These are phyloP conservation scores for Drosophila pegasa DNA, from an alignment of 2,888 invertebrate species.

Conservation along the genomic window DNA sequence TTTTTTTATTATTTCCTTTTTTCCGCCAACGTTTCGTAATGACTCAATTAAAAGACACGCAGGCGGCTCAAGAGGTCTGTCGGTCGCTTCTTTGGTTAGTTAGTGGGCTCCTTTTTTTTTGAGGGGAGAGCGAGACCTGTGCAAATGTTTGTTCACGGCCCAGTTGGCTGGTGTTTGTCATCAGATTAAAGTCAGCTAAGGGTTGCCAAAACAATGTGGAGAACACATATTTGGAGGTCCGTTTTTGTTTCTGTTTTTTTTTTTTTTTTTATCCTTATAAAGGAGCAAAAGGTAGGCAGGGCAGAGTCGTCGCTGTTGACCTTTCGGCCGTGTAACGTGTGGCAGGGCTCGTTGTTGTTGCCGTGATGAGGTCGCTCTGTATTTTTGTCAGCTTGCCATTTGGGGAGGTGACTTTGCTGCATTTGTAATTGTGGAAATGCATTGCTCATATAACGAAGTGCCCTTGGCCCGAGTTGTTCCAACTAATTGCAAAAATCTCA, in stretches of 20 bases:
- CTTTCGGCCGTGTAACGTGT: conserved; percentile 41
- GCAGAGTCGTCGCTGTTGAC: conserved; percentile 47
- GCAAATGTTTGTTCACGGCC: conserved; percentile 68
- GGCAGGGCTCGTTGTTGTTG: conserved; percentile 16
- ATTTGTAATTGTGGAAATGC: conserved; percentile 57
- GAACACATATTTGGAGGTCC: conserved; percentile 10
- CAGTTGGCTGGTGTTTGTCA: conserved; percentile 67
- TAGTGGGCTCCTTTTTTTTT: conserved; percentile 1
- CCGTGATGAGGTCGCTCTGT: conserved; percentile 12
- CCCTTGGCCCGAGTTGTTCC: conserved; percentile 60
- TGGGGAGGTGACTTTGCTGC: conserved; percentile 23
- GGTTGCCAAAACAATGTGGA: conserved; percentile 38
- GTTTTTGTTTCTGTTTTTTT: no score
- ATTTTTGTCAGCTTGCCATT: conserved; percentile 41
- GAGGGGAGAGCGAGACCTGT: conserved; percentile 19
- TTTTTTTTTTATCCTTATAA: no score
- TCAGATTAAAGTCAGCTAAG: conserved; percentile 66
- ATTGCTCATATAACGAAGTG: conserved; percentile 50
- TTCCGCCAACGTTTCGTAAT: conserved; percentile 52
- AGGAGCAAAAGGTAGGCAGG: conserved; percentile 1
- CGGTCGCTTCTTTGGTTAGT: conserved; percentile 7
- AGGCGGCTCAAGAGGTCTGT: conserved; percentile 44
- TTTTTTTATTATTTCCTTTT: conserved; percentile 29
- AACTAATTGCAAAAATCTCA: conserved; percentile 47
- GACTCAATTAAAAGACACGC: conserved; percentile 80